Evolutionary conservation across 2,888 invertebrate species (phyloP).

Genomic region (Cheilosia grossa): DNA sequence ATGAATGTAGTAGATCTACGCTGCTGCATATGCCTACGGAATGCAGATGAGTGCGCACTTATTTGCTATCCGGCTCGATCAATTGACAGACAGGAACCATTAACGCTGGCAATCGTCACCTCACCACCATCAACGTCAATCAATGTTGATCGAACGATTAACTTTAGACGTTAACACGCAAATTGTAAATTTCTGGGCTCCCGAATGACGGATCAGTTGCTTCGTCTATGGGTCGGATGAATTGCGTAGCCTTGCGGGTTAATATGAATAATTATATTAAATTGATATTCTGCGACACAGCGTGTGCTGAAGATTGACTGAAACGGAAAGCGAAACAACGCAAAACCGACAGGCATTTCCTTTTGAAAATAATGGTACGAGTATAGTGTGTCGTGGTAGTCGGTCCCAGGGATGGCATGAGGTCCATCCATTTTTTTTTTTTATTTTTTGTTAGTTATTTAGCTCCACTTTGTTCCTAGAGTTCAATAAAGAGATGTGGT

Average conservation of each 20-base stretch:
- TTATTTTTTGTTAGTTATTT: too few relatives aligned
- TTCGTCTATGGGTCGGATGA: neutral
- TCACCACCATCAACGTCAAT: slow-evolving; percentile 13
- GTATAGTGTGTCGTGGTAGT: too few relatives aligned
- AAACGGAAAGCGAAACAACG: too few relatives aligned
- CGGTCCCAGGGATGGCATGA: too few relatives aligned
- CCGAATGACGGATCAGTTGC: slow-evolving; percentile 1
- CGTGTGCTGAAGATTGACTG: neutral
- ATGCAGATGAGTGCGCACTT: neutral
- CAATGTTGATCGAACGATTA: slow-evolving; percentile 18
- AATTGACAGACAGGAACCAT: slow-evolving; percentile 23
- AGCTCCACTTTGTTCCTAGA: too few relatives aligned
- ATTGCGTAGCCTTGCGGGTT: neutral
- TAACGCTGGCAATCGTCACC: slow-evolving; percentile 12
- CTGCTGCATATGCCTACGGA: neutral
- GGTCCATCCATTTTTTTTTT: too few relatives aligned
- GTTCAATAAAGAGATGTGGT: too few relatives aligned
- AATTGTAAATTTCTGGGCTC: slow-evolving; percentile 6
- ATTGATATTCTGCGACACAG: slow-evolving; percentile 4
- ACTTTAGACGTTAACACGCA: slow-evolving; percentile 6
- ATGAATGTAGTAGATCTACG: neutral
- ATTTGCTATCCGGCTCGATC: slow-evolving; percentile 5
- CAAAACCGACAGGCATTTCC: too few relatives aligned
- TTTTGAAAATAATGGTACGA: too few relatives aligned
- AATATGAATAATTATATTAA: slow-evolving; percentile 4